Evolutionary conservation across 2,888 invertebrate species (phyloP).

Genomic region (Metopia argyrocephala): DNA sequence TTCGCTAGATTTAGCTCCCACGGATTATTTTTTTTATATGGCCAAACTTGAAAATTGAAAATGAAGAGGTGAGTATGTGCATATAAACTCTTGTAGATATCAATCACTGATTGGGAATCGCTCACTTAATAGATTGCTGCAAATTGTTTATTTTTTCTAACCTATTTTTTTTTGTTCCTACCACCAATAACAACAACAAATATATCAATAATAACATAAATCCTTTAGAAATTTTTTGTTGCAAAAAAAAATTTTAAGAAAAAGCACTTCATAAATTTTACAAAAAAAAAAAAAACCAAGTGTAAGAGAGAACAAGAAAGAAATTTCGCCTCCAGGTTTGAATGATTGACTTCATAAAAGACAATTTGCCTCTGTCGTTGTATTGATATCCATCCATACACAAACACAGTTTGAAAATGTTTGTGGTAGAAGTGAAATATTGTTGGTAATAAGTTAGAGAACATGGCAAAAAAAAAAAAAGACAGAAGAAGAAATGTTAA

Average conservation of each 20-base stretch:
- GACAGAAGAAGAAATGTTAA: neutral
- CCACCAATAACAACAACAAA: neutral
- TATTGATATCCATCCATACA: slow-evolving; percentile 43
- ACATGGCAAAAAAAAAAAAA: neutral
- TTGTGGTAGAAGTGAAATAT: slow-evolving; percentile 5
- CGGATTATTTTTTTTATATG: too few species aligned
- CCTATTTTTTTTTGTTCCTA: too few species aligned
- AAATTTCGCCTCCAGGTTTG: slow-evolving; percentile 41
- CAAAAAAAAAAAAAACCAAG: slow-evolving; percentile 6
- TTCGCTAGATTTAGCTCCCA: too few species aligned
- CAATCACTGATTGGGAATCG: too few species aligned
- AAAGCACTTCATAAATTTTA: slow-evolving; percentile 4
- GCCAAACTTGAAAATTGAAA: too few species aligned
- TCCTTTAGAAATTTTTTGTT: slow-evolving; percentile 38
- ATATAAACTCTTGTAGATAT: too few species aligned
- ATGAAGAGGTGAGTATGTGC: too few species aligned
- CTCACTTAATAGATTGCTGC: too few species aligned
- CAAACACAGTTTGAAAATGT: neutral
- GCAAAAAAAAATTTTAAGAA: neutral
- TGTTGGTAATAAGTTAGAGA: neutral
- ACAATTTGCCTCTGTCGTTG: slow-evolving; percentile 34
- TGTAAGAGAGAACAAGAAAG: slow-evolving; percentile 21
- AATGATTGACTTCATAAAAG: slow-evolving; percentile 62
- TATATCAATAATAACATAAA: slow-evolving; percentile 44
- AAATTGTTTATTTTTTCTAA: too few species aligned